Evolutionary conservation across 2,113 vertebrate species (phyloP), one percentile per base, ranked within the genome.

Genomic region (Mastomys coucha): DNA sequence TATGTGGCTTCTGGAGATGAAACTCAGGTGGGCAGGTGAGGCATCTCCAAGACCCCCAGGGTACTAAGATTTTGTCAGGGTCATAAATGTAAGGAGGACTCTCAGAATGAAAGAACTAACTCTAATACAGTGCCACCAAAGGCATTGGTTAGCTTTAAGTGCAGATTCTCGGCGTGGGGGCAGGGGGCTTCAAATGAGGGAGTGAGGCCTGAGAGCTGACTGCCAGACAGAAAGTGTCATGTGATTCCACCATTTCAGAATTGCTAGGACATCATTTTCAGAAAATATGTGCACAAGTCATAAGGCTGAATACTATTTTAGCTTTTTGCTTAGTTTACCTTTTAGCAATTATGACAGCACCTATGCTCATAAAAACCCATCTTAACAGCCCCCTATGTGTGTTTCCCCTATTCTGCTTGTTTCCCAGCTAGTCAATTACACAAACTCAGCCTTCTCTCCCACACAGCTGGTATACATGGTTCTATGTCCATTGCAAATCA

Each of bases 301-400:
- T 39, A 82, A 82, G 70, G 67, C 51, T 96, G 95, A 77, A 75
- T 97, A 96, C 93, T 96, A 93, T 94, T 91, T 97, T 96, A 96
- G 91, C 60, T 92, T 91, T 91, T 96, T 97, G 97, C 87, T 97
- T 97, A 96, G 81, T 97, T 97, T 97, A 96, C 92, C 94, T 96
- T 95, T 96, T 91, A 94, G 91, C 91, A 92, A 17, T 96, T 92
- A 97, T 87, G 97, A 97, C 76, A 94, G 81, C 51, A 94, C 28
- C 86, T 45, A 14, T 86, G 72, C 94, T 96, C 91, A 70, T 96
- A 89, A 96, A 96, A 97, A 89, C 60, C 69, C 76, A 84, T 93
- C 94, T 94, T 93, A 95, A 92, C 53, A 92, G 76, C 72, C 81
- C 60, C 53, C 67, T 63, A 49, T 65, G 72, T 94, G 72, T 93